Evolutionary conservation across 1,140 invertebrate species (phyloP), one percentile per base, ranked within the genome.

Genomic region (Nylanderia fulva): DNA sequence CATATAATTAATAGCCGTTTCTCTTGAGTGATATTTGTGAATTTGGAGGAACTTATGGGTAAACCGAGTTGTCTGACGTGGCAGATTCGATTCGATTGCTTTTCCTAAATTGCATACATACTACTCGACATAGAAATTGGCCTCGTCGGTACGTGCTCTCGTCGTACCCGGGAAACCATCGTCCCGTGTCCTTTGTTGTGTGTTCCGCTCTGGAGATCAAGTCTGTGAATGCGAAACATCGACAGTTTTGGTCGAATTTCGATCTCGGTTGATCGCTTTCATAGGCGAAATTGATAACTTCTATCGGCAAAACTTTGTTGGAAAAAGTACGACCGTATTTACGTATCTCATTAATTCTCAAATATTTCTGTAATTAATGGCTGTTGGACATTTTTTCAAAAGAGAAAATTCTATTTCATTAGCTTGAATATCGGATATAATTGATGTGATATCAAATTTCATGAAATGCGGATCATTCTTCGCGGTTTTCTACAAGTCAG

Each of bases 51-150:
- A 42, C 13, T 66, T 77, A 66, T 36, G n/a, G 29, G 42, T 33
- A 21, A 66, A 29, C n/a, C 39, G 39, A 76, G 9, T 80, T 58
- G 29, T 84, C 15, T 39, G 13, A 24, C 29, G 33, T 29, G 39
- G 9, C 27, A 11, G 52, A 48, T 45, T 58, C 24, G 36, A 72
- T 72, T 61, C 24, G 36, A 72, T 72, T 61, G 39, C 9, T 56
- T 75, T 76, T 52, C 42, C 21, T 13, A 84, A 76, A 76, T 84
- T 84, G 58, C 56, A 64, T 74, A 18, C 33, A 42, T 48, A n/a
- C 39, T 66, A 54, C 45, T 54, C 45, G 24, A 84, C 48, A 48
- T 13, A 84, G 80, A 76, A 76, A 84, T 76, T 76, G 45, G 45
- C 15, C 58, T 61, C 29, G 56, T 63, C n/a, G n/a, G n/a, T 76